Evolutionary conservation across 2,888 invertebrate genomes (phyloP), one percentile per base, ranked within the genome.

Genomic region (Cheilosia urbana): DNA sequence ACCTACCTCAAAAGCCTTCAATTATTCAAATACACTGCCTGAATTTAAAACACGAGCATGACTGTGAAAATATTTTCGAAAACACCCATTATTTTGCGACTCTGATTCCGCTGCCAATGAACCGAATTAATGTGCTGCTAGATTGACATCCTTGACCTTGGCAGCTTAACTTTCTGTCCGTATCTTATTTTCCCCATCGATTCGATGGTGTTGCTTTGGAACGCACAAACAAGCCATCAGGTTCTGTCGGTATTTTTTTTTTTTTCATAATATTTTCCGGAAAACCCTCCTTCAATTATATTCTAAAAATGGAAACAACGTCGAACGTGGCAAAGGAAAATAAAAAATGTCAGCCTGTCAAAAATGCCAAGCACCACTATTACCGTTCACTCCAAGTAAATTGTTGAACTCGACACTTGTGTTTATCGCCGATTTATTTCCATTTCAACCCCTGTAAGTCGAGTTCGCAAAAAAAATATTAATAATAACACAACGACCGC

Each of bases 381-480:
- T 60, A 71, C 17, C 62, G 19, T 72, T 53, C 53, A 13, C 60
- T 51, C n/a, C 51, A 34, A 21, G 30, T 45, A 21, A 72, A 62
- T 42, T 53, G 72, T 42, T 58, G 40, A 60, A 62, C 60, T 60
- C 71, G 42, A 49, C 69, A 71, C 49, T 71, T 49, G 40, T 37
- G 60, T 72, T 60, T 72, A 53, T 53, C 40, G 45, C 47, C 30
- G 27, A 27, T 17, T 47, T 47, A 60, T 42, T 27, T 57, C 27
- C 19, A 53, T 19, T 19, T n/a, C 49, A 27, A 5, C 63, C 19
- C 13, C 15, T 15, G 15, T 0, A n/a, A 3, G 7, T 11, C 42
- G 9, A 34, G 30, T 19, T 53, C 34, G 37, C 42, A 24, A 57
- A 17, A 19, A 17, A n/a, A 45, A 21, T 21, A 24, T 3, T 0